phyloP scores from a whole-genome alignment of 2,797 vertebrate species.

The Neostethus bicornis region DNA sequence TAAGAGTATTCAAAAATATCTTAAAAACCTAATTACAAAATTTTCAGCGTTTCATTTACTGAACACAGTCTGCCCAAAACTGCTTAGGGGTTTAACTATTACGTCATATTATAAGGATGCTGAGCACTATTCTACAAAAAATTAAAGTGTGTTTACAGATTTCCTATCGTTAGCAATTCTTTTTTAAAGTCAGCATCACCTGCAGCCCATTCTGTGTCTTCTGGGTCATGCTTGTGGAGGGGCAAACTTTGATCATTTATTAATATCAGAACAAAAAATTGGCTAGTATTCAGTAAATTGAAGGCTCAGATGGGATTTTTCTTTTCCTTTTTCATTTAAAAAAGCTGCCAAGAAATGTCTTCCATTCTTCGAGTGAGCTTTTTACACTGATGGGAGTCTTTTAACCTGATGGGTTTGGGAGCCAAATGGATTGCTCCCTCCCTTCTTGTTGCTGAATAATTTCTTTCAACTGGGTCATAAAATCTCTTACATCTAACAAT shows the following conservation, averaged over 20 bases:
- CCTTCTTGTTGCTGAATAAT: constrained; percentile 26
- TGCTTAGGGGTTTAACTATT: constrained; percentile 54
- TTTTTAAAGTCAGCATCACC: constrained; percentile 49
- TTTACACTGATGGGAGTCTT: constrained; percentile 51
- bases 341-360: constrained; percentile 59
- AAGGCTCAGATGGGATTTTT: constrained; percentile 50
- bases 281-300: constrained; percentile 53
- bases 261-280: constrained; percentile 37
- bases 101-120: constrained; percentile 32
- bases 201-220: constrained; percentile 19
- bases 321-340: no score
- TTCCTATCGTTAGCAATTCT: constrained; percentile 45
- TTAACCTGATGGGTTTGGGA: constrained; percentile 48
- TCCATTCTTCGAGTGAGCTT: constrained; percentile 39
- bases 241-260: constrained; percentile 43
- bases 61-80: constrained; percentile 10
- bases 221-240: constrained; percentile 22
- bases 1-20: no score
- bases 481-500: constrained; percentile 15
- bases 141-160: constrained; percentile 54
- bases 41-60: constrained; percentile 34
- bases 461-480: constrained; percentile 28
- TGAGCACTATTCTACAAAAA: constrained; percentile 61
- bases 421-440: constrained; percentile 27
- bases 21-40: not conserved